Percentiles rank a stretch among this genome's conserved stretches.
These are phyloP conservation scores for Maccullochella peelii DNA, from an alignment of 2,113 vertebrate species.

Conservation along the genomic window DNA sequence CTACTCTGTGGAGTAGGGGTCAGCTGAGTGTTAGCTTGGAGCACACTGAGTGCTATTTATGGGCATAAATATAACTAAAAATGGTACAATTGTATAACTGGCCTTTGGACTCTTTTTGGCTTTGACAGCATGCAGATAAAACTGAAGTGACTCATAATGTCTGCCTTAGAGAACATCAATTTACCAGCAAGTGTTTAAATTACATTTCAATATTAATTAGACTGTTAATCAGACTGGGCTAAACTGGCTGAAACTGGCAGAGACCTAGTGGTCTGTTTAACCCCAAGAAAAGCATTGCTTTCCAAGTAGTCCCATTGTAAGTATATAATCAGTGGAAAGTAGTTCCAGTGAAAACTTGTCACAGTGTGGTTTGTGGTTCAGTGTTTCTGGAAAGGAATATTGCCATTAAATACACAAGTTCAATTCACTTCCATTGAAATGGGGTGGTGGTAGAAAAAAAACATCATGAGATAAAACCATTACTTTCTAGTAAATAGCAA, in stretches of 20 bases:
- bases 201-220: slow-evolving; percentile 33
- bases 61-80: neutral
- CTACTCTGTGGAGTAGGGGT: neutral
- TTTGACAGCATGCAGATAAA: neutral
- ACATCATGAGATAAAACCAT: neutral
- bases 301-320: neutral
- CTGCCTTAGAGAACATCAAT: neutral
- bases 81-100: neutral
- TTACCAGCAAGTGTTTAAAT: neutral
- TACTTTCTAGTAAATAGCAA: neutral
- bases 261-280: neutral
- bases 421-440: neutral
- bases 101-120: neutral
- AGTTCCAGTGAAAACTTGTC: neutral
- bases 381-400: neutral
- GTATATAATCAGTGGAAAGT: neutral
- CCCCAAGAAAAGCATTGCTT: neutral
- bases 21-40: slow-evolving; percentile 17
- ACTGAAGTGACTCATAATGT: neutral
- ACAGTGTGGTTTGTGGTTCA: neutral
- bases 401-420: neutral
- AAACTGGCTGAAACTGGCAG: slow-evolving; percentile 20
- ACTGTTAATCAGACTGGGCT: neutral
- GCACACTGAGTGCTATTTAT: neutral
- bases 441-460: neutral